Evolutionary conservation across 2,113 vertebrate species (phyloP), one percentile per base, ranked within the genome.

Genomic region (Oriolus oriolus): DNA sequence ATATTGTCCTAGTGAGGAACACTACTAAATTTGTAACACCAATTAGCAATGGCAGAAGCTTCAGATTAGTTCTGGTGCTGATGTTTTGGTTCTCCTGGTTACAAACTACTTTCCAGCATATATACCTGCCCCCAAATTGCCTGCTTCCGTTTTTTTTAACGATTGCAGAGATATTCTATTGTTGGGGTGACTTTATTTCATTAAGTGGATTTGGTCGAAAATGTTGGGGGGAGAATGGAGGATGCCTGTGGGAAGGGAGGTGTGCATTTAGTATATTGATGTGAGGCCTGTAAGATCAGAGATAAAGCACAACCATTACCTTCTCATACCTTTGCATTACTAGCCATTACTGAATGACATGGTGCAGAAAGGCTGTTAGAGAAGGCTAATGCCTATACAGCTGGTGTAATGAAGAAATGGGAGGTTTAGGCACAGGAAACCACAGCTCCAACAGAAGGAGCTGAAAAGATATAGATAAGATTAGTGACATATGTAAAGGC

Each of bases 391-490:
- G 96, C 97, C 97, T 96, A 87, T 96, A 98, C 93, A 98, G 98
- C 95, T 71, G 18, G 84, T 94, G 91, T 98, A 98, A 98, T 98
- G 97, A 98, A 98, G 97, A 98, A 98, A 98, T 96, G 97, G 95
- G 94, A 97, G 97, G 97, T 97, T 98, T 98, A 98, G 97, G 97
- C 95, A 95, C 74, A 94, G 97, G 97, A 98, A 98, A 98, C 97
- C 97, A 93, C 96, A 98, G 97, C 97, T 98, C 96, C 97, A 97
- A 98, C 97, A 98, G 97, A 98, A 98, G 97, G 96, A 98, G 98
- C 98, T 98, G 98, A 98, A 98, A 98, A 98, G 98, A 98, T 98
- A 98, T 95, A 98, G 98, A 98, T 98, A 98, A 98, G 98, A 98
- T 98, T 98, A 98, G 98, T 96, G 98, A 98, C 98, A 98, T 98